A percentile compares a stretch with the other conserved stretches of the same genome.
Evolutionary conservation across 2,797 vertebrate genomes (phyloP).

Genomic region (Eulemur rubriventer): DNA sequence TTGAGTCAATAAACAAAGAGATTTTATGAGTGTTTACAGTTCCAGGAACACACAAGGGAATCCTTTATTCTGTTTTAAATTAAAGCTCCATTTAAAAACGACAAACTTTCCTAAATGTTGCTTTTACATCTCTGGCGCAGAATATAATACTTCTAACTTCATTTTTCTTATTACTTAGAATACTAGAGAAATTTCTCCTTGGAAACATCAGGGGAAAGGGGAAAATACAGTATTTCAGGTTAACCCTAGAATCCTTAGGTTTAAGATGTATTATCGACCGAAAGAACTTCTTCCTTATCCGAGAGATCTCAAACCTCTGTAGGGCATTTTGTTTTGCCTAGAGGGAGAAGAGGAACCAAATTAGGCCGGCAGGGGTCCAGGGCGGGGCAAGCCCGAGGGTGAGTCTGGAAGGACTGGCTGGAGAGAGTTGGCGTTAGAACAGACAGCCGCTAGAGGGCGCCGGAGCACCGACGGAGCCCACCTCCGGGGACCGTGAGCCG

Average conservation of each 20-base stretch:
- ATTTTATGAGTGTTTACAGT: constrained; percentile 47
- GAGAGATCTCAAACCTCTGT: not conserved
- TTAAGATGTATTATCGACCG: not conserved
- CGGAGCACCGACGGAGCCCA: constrained; percentile 54
- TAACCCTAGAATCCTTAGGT: not conserved
- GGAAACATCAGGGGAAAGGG: not conserved
- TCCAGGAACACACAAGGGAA: not conserved
- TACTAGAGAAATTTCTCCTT: not conserved
- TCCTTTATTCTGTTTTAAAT: constrained; percentile 47
- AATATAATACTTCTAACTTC: not conserved
- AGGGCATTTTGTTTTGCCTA: not conserved
- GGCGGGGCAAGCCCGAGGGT: not conserved
- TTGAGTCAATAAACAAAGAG: constrained; percentile 59
- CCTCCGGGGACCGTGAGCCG: not conserved
- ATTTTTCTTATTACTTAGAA: constrained; percentile 1
- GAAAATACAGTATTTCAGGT: not conserved
- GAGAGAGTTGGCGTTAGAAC: not conserved
- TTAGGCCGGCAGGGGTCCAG: too few species aligned
- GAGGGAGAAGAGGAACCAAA: not conserved
- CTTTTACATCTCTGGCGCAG: not conserved
- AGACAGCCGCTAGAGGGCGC: constrained; percentile 77
- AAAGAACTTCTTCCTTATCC: not conserved
- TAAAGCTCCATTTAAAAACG: constrained; percentile 27
- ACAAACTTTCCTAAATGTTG: not conserved
- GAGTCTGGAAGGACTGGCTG: not conserved